Base-by-base conservation (phyloP, 2,797 vertebrate species). In the Agapornis canus region DNA sequence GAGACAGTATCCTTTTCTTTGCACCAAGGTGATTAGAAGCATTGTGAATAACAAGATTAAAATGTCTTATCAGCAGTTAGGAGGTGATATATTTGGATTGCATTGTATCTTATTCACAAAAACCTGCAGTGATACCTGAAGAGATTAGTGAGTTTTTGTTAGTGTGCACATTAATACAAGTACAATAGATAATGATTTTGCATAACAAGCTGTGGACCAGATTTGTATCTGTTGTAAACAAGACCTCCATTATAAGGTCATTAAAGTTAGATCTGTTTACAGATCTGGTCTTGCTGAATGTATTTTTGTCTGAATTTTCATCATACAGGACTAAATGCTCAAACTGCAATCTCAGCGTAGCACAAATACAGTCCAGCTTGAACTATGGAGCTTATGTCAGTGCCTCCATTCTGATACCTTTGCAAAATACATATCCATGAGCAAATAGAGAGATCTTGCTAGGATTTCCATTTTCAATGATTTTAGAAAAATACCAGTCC, bases 121-220 rank as follows among this genome's bases (percentile, higher is more conserved):
- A 81, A n/a, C 20, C 31, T 89, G 39, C 27, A 84, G 59, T 23
- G 14, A 48, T 84, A 90, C 73, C 39, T 86, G 45, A 78, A 79
- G 66, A 95, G 59, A 66, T 83, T 63, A 72, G 78, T 90, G 63
- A 70, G 21, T 35, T 94, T 94, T 92, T 86, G 54, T 94, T 94
- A 72, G 39, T 43, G 29, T 63, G 35, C 23, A 32, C 35, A 32
- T 83, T 94, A 91, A 72, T 86, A 69, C 59, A 79, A 51, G 42
- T 54, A 51, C 23, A 61, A 39, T 40, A 59, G 43, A 76, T 81
- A 83, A 83, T 88, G 35, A 40, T 71, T 86, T 91, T 88, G 22
- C 32, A 17, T 43, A 65, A 49, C 43, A 54, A 89, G 76, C 13
- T 39, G 10, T 49, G 35, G 29, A 10, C 2, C n/a, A 56, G 22